Evolutionary conservation across 2,797 vertebrate species (phyloP).

Genomic region (Cirrhinus mrigala): DNA sequence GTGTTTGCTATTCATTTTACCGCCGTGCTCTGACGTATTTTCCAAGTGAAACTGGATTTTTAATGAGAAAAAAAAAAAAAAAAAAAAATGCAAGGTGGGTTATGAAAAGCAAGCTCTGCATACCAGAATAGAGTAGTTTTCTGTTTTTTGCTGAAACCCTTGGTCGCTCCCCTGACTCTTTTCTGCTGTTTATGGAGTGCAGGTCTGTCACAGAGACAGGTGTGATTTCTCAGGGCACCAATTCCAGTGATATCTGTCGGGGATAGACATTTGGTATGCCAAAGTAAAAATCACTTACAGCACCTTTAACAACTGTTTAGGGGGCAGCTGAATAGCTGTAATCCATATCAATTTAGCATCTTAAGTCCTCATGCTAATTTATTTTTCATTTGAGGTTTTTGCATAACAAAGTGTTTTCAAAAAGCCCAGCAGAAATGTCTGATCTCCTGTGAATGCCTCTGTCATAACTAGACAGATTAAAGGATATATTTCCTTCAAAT

Average conservation of each 20-base stretch:
- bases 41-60: neutral
- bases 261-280: neutral
- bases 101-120: neutral
- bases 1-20: neutral
- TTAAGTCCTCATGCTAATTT: slow-evolving; percentile 49
- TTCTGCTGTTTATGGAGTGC: neutral
- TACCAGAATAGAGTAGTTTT: neutral
- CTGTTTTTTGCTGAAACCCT: neutral
- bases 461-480: slow-evolving; percentile 25
- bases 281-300: slow-evolving; percentile 3
- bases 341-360: slow-evolving; percentile 48
- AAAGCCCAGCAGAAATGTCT: slow-evolving; percentile 21
- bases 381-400: slow-evolving; percentile 40
- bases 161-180: neutral
- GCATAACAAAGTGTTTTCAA: slow-evolving; percentile 13
- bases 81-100: neutral
- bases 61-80: neutral
- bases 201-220: neutral
- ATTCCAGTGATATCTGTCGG: slow-evolving; percentile 10
- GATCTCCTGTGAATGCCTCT: slow-evolving; percentile 19
- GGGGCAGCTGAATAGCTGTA: slow-evolving; percentile 18
- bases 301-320: slow-evolving; percentile 40
- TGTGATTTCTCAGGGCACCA: slow-evolving; percentile 1
- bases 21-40: neutral
- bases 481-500: slow-evolving; percentile 12